A percentile compares a stretch with the other conserved stretches of the same genome.
Conservation (phyloP, 2,888 invertebrate species). For the Agapostemon virescens region DNA sequence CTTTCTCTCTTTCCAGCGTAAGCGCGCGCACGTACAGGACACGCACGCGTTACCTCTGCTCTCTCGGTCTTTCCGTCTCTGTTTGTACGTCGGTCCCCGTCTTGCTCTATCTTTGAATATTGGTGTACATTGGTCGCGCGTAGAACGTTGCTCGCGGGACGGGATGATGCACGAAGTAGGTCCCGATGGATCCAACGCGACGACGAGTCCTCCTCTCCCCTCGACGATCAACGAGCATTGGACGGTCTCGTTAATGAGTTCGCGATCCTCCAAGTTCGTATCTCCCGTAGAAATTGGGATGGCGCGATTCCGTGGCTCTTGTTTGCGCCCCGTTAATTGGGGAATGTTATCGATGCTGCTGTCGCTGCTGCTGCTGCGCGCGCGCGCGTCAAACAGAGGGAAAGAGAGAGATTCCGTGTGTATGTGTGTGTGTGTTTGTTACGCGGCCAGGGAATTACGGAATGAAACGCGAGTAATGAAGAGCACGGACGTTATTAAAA, state of each 20-base stretch:
- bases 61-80: too few species aligned
- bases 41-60: too few species aligned
- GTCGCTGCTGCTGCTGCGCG: too few species aligned
- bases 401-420: background rate
- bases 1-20: too few species aligned
- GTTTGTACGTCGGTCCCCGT: too few species aligned
- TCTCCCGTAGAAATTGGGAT: background rate
- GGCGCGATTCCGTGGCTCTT: background rate
- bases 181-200: background rate
- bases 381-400: too few species aligned
- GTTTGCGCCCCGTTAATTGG: background rate
- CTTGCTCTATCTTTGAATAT: background rate
- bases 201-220: constrained; percentile 1
- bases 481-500: background rate
- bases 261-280: background rate
- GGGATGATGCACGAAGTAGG: constrained; percentile 22
- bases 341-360: background rate
- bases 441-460: background rate
- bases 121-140: too few species aligned
- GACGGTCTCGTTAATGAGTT: constrained; percentile 8
- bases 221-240: background rate
- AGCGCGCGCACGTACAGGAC: too few species aligned
- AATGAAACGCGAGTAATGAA: background rate
- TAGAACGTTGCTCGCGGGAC: constrained; percentile 15
- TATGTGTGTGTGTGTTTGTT: background rate